phyloP scores from a whole-genome alignment of 2,888 invertebrate genomes.

The Apotomis turbidana region DNA sequence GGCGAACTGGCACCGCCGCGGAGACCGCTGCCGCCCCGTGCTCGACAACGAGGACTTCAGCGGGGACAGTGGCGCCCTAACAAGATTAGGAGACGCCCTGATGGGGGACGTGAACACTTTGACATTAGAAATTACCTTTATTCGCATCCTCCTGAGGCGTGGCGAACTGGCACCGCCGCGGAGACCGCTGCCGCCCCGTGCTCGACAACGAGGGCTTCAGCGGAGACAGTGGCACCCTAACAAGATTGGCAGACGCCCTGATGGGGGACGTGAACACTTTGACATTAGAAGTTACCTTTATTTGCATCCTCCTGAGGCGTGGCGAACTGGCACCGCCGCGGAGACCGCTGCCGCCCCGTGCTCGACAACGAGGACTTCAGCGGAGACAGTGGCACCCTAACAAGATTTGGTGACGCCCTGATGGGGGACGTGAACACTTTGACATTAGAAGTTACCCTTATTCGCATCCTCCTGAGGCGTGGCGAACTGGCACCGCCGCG shows the following conservation, averaged over 20 bases:
- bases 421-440: conserved; percentile 69
- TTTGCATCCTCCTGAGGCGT: conserved; percentile 69
- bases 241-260: conserved; percentile 69
- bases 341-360: conserved; percentile 62
- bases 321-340: conserved; percentile 56
- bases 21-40: conserved; percentile 62
- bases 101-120: too few relatives aligned
- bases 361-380: conserved; percentile 71
- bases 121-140: not conserved
- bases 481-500: conserved; percentile 56
- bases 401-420: conserved; percentile 59
- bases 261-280: conserved; percentile 69
- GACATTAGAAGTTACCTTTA: conserved; percentile 27
- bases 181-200: conserved; percentile 64
- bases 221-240: conserved; percentile 71
- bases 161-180: conserved; percentile 75
- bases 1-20: conserved; percentile 56
- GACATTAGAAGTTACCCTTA: conserved; percentile 25
- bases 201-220: conserved; percentile 71
- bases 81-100: too few relatives aligned
- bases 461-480: conserved; percentile 69
- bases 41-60: conserved; percentile 71
- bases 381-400: conserved; percentile 54
- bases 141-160: conserved; percentile 68
- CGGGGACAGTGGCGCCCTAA: conserved; percentile 54